Evolutionary conservation across 2,888 invertebrate genomes (phyloP).

Genomic region (Atrina japonica): DNA sequence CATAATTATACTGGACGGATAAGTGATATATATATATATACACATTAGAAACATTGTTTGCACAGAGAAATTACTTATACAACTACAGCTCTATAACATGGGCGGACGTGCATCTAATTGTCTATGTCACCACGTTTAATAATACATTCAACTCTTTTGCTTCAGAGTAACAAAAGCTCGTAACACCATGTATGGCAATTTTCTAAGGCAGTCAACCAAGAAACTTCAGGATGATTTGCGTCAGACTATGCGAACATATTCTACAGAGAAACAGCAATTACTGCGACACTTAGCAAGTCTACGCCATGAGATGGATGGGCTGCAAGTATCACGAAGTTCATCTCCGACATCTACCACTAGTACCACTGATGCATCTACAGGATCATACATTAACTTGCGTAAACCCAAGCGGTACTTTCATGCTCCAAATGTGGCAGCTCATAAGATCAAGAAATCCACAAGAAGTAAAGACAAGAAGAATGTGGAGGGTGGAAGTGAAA

Average conservation of each 20-base stretch:
- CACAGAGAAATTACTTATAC: too few species aligned
- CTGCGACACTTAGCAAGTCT: conserved; percentile 55
- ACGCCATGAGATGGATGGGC: conserved; percentile 44
- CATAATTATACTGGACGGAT: too few species aligned
- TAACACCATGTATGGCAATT: conserved; percentile 58
- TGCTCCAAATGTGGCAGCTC: conserved; percentile 55
- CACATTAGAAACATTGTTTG: too few species aligned
- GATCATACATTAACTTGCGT: conserved; percentile 9
- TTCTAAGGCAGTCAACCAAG: conserved; percentile 51
- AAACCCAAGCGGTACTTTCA: conserved; percentile 46
- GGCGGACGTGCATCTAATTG: too few species aligned
- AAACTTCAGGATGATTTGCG: conserved; percentile 61
- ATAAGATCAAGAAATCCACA: conserved; percentile 31
- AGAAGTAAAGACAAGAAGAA: conserved; percentile 21
- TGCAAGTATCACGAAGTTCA: conserved; percentile 33
- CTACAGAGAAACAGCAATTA: conserved; percentile 57
- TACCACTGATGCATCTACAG: conserved; percentile 28
- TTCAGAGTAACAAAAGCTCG: conserved; percentile 40
- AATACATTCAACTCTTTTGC: background rate
- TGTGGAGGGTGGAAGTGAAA: conserved; percentile 8
- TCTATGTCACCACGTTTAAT: too few species aligned
- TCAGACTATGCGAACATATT: conserved; percentile 61
- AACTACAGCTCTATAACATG: too few species aligned
- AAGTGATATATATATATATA: too few species aligned
- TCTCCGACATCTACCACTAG: conserved; percentile 36